These are phyloP conservation scores for Xestia sexstrigata DNA, from an alignment of 2,888 invertebrate species.

Conservation along the genomic window DNA sequence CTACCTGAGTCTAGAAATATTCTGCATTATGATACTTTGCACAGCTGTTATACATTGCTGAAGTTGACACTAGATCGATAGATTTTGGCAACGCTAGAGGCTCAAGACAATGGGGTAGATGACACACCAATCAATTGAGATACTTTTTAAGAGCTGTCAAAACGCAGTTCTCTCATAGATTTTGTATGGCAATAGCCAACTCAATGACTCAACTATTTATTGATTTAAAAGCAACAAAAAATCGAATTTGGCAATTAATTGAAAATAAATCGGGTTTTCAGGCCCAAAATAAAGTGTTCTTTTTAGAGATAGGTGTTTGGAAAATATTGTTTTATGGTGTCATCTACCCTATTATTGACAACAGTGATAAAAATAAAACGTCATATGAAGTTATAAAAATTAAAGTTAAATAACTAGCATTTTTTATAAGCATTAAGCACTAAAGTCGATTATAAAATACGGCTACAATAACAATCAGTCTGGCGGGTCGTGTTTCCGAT, in stretches of 20 bases:
- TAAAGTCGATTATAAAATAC: conserved; percentile 67
- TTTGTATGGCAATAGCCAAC: too few relatives aligned
- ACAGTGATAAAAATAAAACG: not conserved
- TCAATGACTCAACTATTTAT: too few relatives aligned
- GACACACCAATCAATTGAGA: too few relatives aligned
- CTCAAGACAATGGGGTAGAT: not conserved
- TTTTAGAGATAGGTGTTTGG: too few relatives aligned
- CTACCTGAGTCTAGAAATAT: not conserved
- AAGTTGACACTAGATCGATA: conserved; percentile 1
- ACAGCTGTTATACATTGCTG: not conserved
- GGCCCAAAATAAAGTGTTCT: too few relatives aligned
- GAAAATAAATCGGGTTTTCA: too few relatives aligned
- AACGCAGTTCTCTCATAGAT: too few relatives aligned
- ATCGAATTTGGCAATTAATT: too few relatives aligned
- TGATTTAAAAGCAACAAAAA: too few relatives aligned
- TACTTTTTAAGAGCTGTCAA: too few relatives aligned
- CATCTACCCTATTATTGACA: too few relatives aligned
- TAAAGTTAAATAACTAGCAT: not conserved
- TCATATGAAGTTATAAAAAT: not conserved
- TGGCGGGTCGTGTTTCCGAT: conserved; percentile 77
- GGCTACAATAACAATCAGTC: conserved; percentile 70
- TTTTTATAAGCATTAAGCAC: conserved; percentile 17
- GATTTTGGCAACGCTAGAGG: not conserved
- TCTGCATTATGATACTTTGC: not conserved
- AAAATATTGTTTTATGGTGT: too few relatives aligned